Conservation (phyloP, 2,113 vertebrate genomes). For the Crocuta crocuta region DNA sequence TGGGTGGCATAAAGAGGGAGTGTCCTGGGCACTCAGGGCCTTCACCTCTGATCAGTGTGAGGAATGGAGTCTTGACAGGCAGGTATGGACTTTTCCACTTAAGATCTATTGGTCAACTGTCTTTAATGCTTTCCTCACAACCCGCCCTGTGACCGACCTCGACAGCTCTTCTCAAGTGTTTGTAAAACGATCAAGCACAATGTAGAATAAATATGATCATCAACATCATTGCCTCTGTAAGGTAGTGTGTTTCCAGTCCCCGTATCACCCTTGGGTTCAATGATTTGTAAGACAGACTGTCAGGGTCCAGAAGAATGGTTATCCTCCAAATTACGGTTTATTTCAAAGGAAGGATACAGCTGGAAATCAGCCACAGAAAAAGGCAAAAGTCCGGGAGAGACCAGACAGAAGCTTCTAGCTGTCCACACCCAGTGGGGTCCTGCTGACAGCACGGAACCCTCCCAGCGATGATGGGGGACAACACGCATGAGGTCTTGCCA, state of each 20-base stretch:
- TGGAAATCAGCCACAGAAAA: neutral
- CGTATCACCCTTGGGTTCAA: neutral
- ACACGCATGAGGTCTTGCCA: neutral
- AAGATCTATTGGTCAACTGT: neutral
- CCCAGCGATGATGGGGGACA: neutral
- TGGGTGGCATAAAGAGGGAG: neutral
- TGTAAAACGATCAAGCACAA: neutral
- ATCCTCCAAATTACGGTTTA: neutral
- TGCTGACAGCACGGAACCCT: neutral
- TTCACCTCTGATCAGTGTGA: neutral
- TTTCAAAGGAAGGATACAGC: neutral
- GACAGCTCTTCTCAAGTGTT: neutral
- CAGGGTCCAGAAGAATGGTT: neutral
- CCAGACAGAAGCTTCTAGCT: neutral
- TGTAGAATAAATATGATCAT: neutral
- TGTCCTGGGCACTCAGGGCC: neutral
- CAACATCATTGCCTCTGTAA: neutral
- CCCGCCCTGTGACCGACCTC: too few relatives aligned
- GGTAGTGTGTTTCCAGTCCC: rapidly evolving
- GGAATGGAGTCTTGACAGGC: neutral
- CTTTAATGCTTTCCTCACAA: too few relatives aligned
- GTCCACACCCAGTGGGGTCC: neutral
- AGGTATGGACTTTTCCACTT: neutral
- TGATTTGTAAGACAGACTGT: neutral
- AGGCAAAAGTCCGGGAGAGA: neutral